Evolutionary conservation across 2,113 vertebrate species (phyloP), one percentile per base, ranked within the genome.

Genomic region (Brachirus orientalis): DNA sequence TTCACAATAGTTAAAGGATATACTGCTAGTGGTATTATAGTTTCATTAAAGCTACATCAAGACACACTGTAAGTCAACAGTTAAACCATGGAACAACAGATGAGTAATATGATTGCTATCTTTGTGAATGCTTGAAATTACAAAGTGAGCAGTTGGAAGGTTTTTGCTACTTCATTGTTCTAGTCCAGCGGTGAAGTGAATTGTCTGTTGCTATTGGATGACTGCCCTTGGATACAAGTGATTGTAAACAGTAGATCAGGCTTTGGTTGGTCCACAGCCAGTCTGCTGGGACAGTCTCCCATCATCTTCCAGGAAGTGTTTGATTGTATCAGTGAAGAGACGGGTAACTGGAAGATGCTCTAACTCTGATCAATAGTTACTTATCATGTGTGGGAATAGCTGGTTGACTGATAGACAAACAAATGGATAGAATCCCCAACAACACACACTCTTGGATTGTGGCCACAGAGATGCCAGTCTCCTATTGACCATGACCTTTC

Each of bases 341-440:
- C 70, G 83, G 75, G 69, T 83, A 69, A 71, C 88, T 64, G 76
- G 88, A 85, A 89, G 64, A 59, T 45, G 16, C 53, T 79, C 62
- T 67, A 51, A 38, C 78, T 75, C 76, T 77, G 69, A 91, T 91
- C 86, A 86, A 86, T 89, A 84, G 78, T 84, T 86, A 50, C 85
- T 90, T 87, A 93, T 91, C 87, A 71, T 86, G 75, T 85, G 72
- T 80, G 79, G 82, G 77, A 88, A 79, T 60, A 46, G 48, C 63
- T 86, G 71, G 85, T 70, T 75, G 80, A 77, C 77, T 70, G 70
- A 71, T 44, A 63, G 76, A 84, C 72, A 58, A 54, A 47, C 14
- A 53, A 65, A 72, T 12, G 38, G 12, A 43, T 11, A 43, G 14
- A 43, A 53, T 40, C 16, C 9, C 47, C 63, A 8, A 17, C 35